phyloP scores from a whole-genome alignment of 2,797 vertebrate species.

The Triplophysa yarkandensis region DNA sequence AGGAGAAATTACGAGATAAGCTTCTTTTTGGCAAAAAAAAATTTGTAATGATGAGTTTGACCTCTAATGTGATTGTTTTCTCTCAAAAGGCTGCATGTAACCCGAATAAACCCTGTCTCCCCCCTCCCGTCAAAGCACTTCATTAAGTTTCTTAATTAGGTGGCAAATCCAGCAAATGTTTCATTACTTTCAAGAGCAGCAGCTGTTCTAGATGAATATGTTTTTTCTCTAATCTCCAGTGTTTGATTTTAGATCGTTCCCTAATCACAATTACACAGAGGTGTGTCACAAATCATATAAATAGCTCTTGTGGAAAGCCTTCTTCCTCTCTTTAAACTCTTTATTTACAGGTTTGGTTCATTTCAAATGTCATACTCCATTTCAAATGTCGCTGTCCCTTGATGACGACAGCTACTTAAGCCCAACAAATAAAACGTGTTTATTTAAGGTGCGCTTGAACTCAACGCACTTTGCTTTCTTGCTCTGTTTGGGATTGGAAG shows the following conservation, averaged over 20 bases:
- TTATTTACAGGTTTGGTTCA: constrained; percentile 33
- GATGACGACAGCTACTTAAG: constrained; percentile 17
- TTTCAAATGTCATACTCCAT: constrained; percentile 30
- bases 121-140: not conserved
- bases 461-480: constrained; percentile 26
- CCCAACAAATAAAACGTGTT: not conserved
- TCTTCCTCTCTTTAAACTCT: constrained; percentile 30
- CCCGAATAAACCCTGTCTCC: not conserved
- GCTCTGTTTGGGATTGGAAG: constrained; percentile 31
- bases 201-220: not conserved
- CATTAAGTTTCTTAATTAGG: constrained; percentile 24
- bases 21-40: constrained; percentile 9
- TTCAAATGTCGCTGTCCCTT: constrained; percentile 18
- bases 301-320: constrained; percentile 21
- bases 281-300: constrained; percentile 21
- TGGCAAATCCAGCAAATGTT: constrained; percentile 6
- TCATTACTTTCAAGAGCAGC: constrained; percentile 3
- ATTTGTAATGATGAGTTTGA: not conserved
- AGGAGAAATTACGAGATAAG: constrained; percentile 8
- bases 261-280: constrained; percentile 13
- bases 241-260: constrained; percentile 9
- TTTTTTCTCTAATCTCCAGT: not conserved
- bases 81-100: not conserved
- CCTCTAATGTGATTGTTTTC: not conserved
- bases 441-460: constrained; percentile 23